Evolutionary conservation across 2,113 vertebrate genomes (phyloP), one percentile per base, ranked within the genome.

Genomic region (Leucosticte australis): DNA sequence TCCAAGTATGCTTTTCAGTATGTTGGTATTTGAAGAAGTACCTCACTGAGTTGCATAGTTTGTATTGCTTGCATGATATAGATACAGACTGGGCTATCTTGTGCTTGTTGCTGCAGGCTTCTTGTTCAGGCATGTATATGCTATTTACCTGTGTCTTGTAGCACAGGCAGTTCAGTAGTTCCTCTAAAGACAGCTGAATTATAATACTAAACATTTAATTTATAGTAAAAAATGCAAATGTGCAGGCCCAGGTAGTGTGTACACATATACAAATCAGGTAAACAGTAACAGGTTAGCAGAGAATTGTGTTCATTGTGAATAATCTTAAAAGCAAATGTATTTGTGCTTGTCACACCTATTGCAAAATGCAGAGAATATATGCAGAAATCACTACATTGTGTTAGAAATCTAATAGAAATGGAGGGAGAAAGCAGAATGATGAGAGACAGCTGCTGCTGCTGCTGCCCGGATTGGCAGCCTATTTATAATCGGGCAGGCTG

Each of bases 401-500:
- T 94, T 97, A 96, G 96, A 97, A 97, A 97, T 94, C 84, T 83
- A 96, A 96, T 90, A 95, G 95, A 95, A 96, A 83, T 73, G 68
- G 87, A 92, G 79, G 83, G 95, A 87, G 89, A 87, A 94, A 86
- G 77, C 87, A 94, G 86, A 96, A 85, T 73, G 95, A 94, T 94
- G 94, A 84, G 92, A 97, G 95, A 86, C 96, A 97, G 97, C 97
- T 97, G 96, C 94, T 92, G 59, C 71, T 47, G 10, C 96, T 90
- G 82, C 97, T 94, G 84, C 91, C 80, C 3, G 8, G 92, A 96
- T 97, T 97, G 98, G 96, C 96, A 97, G 94, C 97, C 97, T 98
- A 75, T 98, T 97, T 98, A 97, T 98, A 98, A 97, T 97, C 27
- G 2, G 82, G 89, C 87, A 97, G 93, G 60, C 95, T 96, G 65